These are phyloP conservation scores for Hippolais icterina DNA, from an alignment of 2,113 vertebrate genomes.

Conservation along the genomic window DNA sequence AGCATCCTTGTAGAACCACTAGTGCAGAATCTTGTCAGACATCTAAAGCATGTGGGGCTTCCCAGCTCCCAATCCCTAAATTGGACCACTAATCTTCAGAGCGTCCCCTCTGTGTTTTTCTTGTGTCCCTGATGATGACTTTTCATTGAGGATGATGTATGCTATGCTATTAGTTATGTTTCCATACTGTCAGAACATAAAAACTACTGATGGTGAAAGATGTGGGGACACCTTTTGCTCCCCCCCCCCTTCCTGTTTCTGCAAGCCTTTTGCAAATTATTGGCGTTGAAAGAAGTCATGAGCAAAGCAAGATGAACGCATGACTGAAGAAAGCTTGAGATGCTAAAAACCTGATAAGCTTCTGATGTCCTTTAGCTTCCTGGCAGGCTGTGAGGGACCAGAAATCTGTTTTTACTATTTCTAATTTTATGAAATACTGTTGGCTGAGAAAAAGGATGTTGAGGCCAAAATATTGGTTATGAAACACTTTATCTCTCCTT, in stretches of 20 bases:
- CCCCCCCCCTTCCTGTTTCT: neutral
- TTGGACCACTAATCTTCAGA: neutral
- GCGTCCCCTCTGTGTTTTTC: neutral
- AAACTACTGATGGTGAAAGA: neutral
- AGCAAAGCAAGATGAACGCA: neutral
- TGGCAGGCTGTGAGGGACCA: neutral
- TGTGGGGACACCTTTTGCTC: neutral
- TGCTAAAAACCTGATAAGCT: neutral
- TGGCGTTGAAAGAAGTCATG: neutral
- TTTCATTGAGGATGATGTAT: neutral
- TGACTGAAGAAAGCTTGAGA: neutral
- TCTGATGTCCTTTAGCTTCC: neutral
- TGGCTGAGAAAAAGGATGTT: neutral
- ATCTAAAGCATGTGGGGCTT: neutral
- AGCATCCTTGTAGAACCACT: neutral
- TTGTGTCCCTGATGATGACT: neutral
- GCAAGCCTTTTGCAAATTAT: neutral
- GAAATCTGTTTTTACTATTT: neutral
- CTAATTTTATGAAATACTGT: neutral
- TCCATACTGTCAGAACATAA: neutral
- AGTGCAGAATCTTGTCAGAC: neutral
- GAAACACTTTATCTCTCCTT: neutral
- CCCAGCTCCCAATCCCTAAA: neutral
- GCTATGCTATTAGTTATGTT: neutral
- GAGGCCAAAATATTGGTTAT: neutral